Evolutionary conservation across 2,797 vertebrate genomes (phyloP).

Genomic region (Muscicapa comitata): DNA sequence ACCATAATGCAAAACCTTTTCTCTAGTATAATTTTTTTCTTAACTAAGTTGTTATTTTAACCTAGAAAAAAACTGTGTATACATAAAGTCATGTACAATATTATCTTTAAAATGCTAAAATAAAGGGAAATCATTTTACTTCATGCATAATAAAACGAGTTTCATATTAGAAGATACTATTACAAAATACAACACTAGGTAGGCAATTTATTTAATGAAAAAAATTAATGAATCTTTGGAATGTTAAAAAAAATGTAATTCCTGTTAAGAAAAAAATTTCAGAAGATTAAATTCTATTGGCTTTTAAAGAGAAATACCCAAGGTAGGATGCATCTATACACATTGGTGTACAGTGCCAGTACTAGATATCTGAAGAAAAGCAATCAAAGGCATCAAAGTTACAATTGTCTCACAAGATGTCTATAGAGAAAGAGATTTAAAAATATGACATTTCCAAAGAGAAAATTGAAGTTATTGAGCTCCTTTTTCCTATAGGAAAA

Average conservation of each 20-base stretch:
- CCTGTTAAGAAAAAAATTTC: not conserved
- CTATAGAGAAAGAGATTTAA: not conserved
- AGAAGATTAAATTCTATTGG: not conserved
- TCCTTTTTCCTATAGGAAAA: not conserved
- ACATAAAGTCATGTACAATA: not conserved
- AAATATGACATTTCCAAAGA: not conserved
- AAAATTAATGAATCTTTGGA: not conserved
- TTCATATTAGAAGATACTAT: not conserved
- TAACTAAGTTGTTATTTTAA: not conserved
- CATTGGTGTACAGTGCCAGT: not conserved
- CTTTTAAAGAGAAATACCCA: not conserved
- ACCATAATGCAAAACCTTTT: not conserved
- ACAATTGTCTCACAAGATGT: not conserved
- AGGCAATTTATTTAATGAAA: not conserved
- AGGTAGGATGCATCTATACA: not conserved
- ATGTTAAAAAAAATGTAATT: not conserved
- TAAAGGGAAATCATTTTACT: not conserved
- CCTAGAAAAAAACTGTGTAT: not conserved
- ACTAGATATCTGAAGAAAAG: not conserved
- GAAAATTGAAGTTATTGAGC: not conserved
- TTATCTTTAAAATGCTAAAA: not conserved
- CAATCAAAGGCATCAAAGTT: not conserved
- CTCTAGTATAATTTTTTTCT: not conserved
- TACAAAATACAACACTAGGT: not conserved
- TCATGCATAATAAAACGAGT: not conserved